Evolutionary conservation across 2,888 invertebrate species (phyloP).

Genomic region (Harpalus rufipes): DNA sequence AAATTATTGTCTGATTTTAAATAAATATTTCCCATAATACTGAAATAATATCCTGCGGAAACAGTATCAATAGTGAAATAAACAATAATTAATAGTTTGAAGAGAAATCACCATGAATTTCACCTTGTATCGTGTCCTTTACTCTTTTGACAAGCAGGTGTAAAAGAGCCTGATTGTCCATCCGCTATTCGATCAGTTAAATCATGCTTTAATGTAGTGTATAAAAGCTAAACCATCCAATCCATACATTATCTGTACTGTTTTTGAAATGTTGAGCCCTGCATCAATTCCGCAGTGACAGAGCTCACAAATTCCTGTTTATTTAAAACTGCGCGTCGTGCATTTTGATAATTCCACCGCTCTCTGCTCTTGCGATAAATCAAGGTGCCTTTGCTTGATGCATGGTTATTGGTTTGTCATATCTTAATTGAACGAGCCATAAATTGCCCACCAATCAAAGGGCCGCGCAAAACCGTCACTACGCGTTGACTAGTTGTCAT

Average conservation of each 20-base stretch:
- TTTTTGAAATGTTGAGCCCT: not conserved
- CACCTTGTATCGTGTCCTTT: too few relatives aligned
- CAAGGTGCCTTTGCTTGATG: slow-evolving; percentile 59
- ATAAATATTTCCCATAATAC: too few relatives aligned
- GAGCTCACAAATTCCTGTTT: slow-evolving; percentile 11
- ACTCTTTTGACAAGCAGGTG: not conserved
- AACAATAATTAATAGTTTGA: too few relatives aligned
- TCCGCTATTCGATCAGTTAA: not conserved
- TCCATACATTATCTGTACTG: not conserved
- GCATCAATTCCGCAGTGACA: not conserved
- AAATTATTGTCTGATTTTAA: too few relatives aligned
- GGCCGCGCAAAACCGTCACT: slow-evolving; percentile 29
- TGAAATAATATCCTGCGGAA: too few relatives aligned
- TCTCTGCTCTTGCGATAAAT: slow-evolving; percentile 45
- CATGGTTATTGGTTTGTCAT: slow-evolving; percentile 66
- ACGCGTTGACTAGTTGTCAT: slow-evolving; percentile 22
- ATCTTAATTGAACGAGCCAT: slow-evolving; percentile 65
- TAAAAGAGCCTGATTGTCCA: not conserved
- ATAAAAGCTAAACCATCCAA: slow-evolving; percentile 6
- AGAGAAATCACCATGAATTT: too few relatives aligned
- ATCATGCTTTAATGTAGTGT: slow-evolving; percentile 6
- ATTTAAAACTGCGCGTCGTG: slow-evolving; percentile 49
- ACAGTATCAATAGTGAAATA: too few relatives aligned
- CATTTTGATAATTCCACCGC: slow-evolving; percentile 60
- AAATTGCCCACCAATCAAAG: slow-evolving; percentile 55